These are phyloP conservation scores for Apantesis nais DNA, from an alignment of 2,888 invertebrate genomes.

Conservation along the genomic window DNA sequence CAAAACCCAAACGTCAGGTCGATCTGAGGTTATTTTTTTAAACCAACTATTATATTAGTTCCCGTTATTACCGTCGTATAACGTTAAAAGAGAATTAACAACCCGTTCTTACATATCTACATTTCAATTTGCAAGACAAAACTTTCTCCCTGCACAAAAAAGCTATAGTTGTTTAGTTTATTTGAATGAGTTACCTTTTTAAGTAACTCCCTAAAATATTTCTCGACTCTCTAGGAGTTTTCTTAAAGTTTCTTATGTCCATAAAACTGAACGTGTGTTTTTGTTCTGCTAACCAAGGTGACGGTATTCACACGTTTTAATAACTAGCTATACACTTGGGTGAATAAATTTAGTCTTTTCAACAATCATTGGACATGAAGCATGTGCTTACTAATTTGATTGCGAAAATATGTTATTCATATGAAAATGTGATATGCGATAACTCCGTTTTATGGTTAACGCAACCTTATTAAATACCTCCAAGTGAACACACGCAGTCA, in stretches of 20 bases:
- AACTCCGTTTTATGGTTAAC: background rate
- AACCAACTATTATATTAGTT: too few species aligned
- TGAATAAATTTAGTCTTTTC: background rate
- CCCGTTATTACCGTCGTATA: too few species aligned
- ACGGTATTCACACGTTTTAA: too few species aligned
- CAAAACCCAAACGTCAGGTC: too few species aligned
- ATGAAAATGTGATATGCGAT: conserved; percentile 7
- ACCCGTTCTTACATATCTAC: too few species aligned
- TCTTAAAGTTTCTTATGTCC: background rate
- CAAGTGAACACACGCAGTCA: background rate
- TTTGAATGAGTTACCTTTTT: too few species aligned
- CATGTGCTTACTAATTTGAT: background rate
- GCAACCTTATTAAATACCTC: background rate
- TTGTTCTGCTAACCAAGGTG: background rate
- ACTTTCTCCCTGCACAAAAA: too few species aligned
- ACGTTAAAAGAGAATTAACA: too few species aligned
- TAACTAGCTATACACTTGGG: background rate
- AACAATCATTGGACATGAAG: background rate
- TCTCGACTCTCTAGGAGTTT: background rate
- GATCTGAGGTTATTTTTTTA: too few species aligned
- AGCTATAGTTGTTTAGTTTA: too few species aligned
- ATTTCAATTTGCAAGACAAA: too few species aligned
- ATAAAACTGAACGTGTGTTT: background rate
- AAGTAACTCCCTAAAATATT: background rate
- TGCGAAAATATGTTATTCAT: background rate